phyloP scores from a whole-genome alignment of 2,797 vertebrate species.

The Sylvilagus floridanus region DNA sequence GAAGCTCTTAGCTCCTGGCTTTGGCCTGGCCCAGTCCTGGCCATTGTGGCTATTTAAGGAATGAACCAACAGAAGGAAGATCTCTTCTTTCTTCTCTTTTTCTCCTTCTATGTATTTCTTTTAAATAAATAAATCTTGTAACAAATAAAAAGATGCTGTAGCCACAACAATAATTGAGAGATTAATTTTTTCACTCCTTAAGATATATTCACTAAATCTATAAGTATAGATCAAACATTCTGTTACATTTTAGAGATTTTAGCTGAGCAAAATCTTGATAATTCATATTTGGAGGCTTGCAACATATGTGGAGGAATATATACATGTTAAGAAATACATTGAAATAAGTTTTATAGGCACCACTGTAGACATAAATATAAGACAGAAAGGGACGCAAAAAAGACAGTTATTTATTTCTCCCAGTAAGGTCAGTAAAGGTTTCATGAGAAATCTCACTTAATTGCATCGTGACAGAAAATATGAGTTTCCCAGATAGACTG shows the following conservation, averaged over 20 bases:
- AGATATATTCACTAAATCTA: neutral
- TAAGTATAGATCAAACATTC: neutral
- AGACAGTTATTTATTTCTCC: neutral
- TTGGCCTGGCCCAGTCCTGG: too few relatives aligned
- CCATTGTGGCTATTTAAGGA: too few relatives aligned
- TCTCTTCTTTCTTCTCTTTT: too few relatives aligned
- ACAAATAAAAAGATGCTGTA: too few relatives aligned
- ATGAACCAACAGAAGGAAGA: too few relatives aligned
- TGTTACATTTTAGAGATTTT: neutral
- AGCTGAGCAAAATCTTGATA: neutral
- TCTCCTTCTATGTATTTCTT: too few relatives aligned
- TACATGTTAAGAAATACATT: neutral
- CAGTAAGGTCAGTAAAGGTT: neutral
- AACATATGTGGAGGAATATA: neutral
- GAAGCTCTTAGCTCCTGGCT: too few relatives aligned
- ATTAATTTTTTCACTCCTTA: constrained; percentile 1
- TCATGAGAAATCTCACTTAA: neutral
- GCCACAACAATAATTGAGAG: neutral
- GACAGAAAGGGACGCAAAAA: neutral
- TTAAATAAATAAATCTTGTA: too few relatives aligned
- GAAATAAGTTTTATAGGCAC: neutral
- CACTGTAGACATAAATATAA: neutral
- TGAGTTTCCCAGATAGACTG: accelerated
- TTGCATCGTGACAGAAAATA: neutral
- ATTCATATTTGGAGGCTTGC: neutral